Percentiles rank a stretch among this genome's conserved stretches.
These are phyloP conservation scores for Epizoanthus ramosus DNA, from an alignment of 92 coral and sea anemone species.

Conservation along the genomic window DNA sequence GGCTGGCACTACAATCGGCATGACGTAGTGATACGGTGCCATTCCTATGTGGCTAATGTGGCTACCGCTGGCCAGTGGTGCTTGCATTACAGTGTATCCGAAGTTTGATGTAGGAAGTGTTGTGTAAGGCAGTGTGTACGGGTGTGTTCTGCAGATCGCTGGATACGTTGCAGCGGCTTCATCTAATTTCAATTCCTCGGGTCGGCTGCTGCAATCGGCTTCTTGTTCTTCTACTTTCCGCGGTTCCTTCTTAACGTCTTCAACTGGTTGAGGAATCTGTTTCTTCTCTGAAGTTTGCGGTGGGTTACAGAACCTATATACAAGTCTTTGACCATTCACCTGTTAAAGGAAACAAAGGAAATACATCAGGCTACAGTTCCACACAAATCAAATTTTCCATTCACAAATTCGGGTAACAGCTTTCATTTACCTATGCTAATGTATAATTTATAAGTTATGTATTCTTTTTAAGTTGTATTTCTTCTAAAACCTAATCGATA, in stretches of 20 bases:
- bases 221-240: neutral
- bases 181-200: neutral
- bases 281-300: constrained; percentile 40
- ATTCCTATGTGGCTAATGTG: constrained; percentile 40
- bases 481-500: no score
- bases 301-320: constrained; percentile 85
- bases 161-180: neutral
- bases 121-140: constrained; percentile 28
- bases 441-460: no score
- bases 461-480: no score
- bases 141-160: constrained; percentile 3
- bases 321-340: constrained; percentile 97
- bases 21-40: constrained; percentile 56
- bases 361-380: no score
- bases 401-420: no score
- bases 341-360: constrained; percentile 13
- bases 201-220: neutral
- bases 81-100: constrained; percentile 35
- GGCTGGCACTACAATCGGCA: constrained; percentile 44
- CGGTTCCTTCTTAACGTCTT: neutral
- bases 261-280: neutral
- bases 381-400: no score
- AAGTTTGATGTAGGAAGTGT: constrained; percentile 25
- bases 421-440: no score
- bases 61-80: constrained; percentile 39